phyloP scores from a whole-genome alignment of 2,888 invertebrate species.

The Agrotis puta region DNA sequence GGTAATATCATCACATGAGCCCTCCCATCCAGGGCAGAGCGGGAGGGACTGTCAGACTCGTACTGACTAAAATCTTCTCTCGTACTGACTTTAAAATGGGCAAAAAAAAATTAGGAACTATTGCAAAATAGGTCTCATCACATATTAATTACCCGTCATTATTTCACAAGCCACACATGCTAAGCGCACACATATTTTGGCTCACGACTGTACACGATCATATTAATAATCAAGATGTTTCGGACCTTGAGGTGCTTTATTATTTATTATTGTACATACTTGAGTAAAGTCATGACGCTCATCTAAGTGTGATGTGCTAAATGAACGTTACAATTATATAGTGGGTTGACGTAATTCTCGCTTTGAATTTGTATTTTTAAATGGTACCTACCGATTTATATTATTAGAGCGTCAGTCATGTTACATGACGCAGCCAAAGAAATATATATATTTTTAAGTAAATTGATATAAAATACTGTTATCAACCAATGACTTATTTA shows the following conservation, averaged over 20 bases:
- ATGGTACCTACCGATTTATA: neutral
- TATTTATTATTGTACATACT: conserved; percentile 41
- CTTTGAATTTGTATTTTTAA: conserved; percentile 1
- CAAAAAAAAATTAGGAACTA: neutral
- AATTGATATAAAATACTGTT: neutral
- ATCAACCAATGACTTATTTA: no score
- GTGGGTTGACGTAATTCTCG: conserved; percentile 42
- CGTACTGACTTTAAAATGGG: no score
- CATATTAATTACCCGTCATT: neutral
- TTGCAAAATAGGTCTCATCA: neutral
- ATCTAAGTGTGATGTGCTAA: conserved; percentile 15
- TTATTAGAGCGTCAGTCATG: no score
- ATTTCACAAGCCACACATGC: neutral
- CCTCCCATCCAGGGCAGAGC: no score
- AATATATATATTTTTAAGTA: no score
- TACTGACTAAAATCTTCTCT: no score
- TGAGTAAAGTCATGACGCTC: conserved; percentile 41
- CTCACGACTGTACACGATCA: conserved; percentile 27
- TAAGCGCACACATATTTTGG: neutral
- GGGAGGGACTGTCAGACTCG: no score
- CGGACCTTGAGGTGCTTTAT: conserved; percentile 56
- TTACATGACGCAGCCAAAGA: no score
- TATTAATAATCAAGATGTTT: conserved; percentile 57
- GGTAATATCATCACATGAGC: no score
- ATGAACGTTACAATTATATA: conserved; percentile 38